Percentiles rank a stretch among this genome's conserved stretches.
These are phyloP conservation scores for Rachycentron canadum DNA, from an alignment of 2,797 vertebrate genomes.

Conservation along the genomic window DNA sequence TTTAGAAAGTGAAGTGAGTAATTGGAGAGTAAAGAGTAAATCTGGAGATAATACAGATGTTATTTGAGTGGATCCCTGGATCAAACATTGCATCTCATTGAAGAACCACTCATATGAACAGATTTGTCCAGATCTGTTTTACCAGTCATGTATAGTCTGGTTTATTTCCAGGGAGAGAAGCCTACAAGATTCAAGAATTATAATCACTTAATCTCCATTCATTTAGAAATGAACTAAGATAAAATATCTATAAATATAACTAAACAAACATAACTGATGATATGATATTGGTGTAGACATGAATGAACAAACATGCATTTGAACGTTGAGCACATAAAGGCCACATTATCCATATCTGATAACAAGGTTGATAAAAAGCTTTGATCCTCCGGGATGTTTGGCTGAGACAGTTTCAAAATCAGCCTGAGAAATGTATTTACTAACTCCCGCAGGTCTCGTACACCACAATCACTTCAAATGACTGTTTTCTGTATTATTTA, in stretches of 20 bases:
- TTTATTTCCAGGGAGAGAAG: background rate
- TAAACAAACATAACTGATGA: no score
- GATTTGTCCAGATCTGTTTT: background rate
- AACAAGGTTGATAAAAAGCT: background rate
- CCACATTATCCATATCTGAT: background rate
- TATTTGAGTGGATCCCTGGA: background rate
- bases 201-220: background rate
- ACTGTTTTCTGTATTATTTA: background rate
- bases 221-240: background rate
- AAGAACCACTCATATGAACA: background rate
- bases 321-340: no score
- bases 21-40: background rate
- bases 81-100: background rate
- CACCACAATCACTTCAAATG: background rate
- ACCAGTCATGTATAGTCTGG: background rate
- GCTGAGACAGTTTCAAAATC: background rate
- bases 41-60: background rate
- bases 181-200: background rate
- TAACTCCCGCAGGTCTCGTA: background rate
- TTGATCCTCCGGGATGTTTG: background rate
- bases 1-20: background rate
- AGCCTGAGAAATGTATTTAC: no score
- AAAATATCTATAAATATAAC: background rate
- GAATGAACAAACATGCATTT: background rate
- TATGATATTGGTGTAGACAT: background rate